Conservation (phyloP, 2,888 invertebrate genomes). For the Tryphoninae sp. region DNA sequence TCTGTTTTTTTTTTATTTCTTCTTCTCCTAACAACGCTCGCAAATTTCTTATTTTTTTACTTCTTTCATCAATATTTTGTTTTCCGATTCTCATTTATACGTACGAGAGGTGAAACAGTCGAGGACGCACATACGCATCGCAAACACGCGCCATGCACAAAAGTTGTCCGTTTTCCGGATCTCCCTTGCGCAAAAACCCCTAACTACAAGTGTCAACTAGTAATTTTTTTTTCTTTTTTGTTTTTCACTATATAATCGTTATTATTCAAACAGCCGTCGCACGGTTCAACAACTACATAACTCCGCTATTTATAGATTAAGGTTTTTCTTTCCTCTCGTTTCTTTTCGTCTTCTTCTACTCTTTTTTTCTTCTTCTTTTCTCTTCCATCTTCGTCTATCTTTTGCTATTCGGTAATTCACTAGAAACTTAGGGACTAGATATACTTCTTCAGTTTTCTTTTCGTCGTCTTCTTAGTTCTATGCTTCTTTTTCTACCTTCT, state of each 20-base stretch:
- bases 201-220: slow-evolving; percentile 66
- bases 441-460: slow-evolving; percentile 69
- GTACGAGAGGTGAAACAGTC: slow-evolving; percentile 44
- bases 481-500: slow-evolving; percentile 10
- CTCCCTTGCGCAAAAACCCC: slow-evolving; percentile 60
- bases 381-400: slow-evolving; percentile 52
- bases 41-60: slow-evolving; percentile 58
- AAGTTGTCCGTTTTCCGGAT: slow-evolving; percentile 60
- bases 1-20: slow-evolving; percentile 16
- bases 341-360: slow-evolving; percentile 26
- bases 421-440: slow-evolving; percentile 78
- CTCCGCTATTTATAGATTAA: slow-evolving; percentile 75
- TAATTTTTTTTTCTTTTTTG: slow-evolving; percentile 62
- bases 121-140: slow-evolving; percentile 47
- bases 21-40: slow-evolving; percentile 9
- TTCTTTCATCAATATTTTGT: slow-evolving; percentile 24
- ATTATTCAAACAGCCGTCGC: slow-evolving; percentile 79
- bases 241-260: slow-evolving; percentile 68
- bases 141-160: slow-evolving; percentile 44
- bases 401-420: slow-evolving; percentile 73
- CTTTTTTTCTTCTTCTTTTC: slow-evolving; percentile 18
- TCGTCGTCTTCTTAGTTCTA: slow-evolving; percentile 56
- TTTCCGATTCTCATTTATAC: slow-evolving; percentile 6
- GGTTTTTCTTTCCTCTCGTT: slow-evolving; percentile 65
- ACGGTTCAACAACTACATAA: slow-evolving; percentile 80